Conservation (phyloP, 2,113 vertebrate species). For the Copsychus sechellarum region DNA sequence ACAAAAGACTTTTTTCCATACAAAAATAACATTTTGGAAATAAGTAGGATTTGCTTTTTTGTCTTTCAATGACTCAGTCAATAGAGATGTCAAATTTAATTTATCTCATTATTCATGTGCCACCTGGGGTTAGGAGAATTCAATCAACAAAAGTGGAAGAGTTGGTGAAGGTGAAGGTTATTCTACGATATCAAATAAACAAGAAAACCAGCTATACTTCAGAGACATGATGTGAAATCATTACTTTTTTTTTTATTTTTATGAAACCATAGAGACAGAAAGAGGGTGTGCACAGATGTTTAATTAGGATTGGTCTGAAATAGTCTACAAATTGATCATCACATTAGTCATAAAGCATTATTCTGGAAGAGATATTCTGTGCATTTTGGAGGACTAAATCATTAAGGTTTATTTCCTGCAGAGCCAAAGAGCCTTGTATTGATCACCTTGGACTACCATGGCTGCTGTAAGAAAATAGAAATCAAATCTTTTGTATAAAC, state of each 20-base stretch:
- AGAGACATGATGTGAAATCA: not conserved
- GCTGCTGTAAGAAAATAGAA: not conserved
- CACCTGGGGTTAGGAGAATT: not conserved
- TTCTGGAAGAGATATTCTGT: not conserved
- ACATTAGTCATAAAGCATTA: not conserved
- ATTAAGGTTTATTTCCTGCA: not conserved
- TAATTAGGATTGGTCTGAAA: not conserved
- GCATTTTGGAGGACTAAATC: not conserved
- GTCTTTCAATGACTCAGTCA: slow-evolving; percentile 21
- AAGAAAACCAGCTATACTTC: not conserved
- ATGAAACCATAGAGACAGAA: not conserved
- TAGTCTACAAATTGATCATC: not conserved
- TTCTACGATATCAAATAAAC: not conserved
- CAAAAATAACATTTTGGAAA: not conserved
- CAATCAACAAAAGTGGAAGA: not conserved
- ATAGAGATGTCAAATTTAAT: slow-evolving; percentile 43
- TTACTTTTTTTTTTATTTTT: not conserved
- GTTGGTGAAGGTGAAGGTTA: not conserved
- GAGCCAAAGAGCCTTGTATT: not conserved
- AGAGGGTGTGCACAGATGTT: not conserved
- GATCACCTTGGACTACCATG: not conserved
- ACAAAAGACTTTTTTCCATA: not conserved
- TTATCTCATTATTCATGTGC: not conserved
- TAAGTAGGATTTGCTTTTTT: not conserved
- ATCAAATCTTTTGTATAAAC: not conserved